Conservation (phyloP, 2,888 invertebrate species). For the Cremastinae sp. region DNA sequence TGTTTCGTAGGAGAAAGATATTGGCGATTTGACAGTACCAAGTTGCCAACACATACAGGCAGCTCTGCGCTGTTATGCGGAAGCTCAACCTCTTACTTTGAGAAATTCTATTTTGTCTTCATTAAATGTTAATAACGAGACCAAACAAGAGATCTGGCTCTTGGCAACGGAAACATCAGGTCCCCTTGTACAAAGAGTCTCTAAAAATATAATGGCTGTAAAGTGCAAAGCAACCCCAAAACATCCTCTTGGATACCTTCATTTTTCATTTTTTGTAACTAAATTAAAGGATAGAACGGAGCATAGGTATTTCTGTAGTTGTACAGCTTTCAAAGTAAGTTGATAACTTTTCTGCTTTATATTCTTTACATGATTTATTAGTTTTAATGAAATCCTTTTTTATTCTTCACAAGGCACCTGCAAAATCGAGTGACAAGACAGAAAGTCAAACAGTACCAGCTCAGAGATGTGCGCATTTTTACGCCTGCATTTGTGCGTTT, state of each 20-base stretch:
- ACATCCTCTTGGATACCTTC: conserved; percentile 87
- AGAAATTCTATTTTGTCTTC: conserved; percentile 84
- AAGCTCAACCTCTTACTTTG: conserved; percentile 84
- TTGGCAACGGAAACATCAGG: conserved; percentile 84
- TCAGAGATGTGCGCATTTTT: conserved; percentile 86
- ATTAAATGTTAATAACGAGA: conserved; percentile 83
- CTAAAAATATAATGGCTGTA: conserved; percentile 87
- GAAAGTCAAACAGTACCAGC: conserved; percentile 66
- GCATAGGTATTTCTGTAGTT: conserved; percentile 83
- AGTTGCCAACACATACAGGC: conserved; percentile 85
- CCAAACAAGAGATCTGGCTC: conserved; percentile 84
- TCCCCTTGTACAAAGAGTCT: conserved; percentile 86
- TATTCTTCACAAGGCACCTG: conserved; percentile 61
- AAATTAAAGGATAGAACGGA: conserved; percentile 81
- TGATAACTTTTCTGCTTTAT: conserved; percentile 2
- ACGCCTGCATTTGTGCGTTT: conserved; percentile 87
- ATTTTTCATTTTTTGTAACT: conserved; percentile 84
- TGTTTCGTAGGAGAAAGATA: conserved; percentile 75
- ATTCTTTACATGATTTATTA: conserved; percentile 3
- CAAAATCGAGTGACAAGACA: conserved; percentile 68
- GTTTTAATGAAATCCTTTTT: conserved; percentile 33
- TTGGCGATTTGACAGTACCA: conserved; percentile 67
- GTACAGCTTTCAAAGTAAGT: conserved; percentile 82
- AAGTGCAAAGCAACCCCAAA: conserved; percentile 85
- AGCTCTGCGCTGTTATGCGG: conserved; percentile 84